Evolutionary conservation across 2,113 vertebrate genomes (phyloP).

Genomic region (Vulpes vulpes): DNA sequence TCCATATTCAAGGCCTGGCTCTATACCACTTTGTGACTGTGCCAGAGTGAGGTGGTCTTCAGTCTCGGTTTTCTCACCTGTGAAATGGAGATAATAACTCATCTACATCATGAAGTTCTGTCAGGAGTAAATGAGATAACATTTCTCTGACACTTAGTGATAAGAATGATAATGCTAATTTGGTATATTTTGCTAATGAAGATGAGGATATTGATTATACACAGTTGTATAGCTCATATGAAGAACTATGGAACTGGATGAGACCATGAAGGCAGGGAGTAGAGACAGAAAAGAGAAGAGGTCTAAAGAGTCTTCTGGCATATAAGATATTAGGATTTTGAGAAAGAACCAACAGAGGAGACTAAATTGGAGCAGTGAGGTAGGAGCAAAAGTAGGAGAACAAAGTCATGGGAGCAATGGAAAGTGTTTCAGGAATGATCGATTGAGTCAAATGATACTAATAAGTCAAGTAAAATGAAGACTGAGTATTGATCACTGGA

Average conservation of each 20-base stretch:
- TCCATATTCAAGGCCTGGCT: background rate
- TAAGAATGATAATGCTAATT: background rate
- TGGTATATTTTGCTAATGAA: background rate
- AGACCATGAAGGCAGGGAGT: background rate
- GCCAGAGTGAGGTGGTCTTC: background rate
- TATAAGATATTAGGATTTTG: background rate
- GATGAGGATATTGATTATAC: background rate
- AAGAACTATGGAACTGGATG: background rate
- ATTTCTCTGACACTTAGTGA: background rate
- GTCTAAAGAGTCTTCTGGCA: background rate
- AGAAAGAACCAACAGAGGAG: no score
- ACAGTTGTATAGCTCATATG: background rate
- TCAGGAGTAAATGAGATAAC: background rate
- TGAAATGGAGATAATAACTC: background rate
- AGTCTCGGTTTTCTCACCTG: background rate
- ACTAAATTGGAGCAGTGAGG: no score
- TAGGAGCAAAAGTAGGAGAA: no score
- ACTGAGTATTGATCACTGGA: no score
- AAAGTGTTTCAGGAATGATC: no score
- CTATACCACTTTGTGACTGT: no score
- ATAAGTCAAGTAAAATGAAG: no score
- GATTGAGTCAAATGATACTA: no score
- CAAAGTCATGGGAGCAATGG: no score
- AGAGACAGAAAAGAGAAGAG: background rate
- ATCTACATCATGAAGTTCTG: background rate